These are phyloP conservation scores for Daktulosphaira vitifoliae DNA, from an alignment of 1,140 invertebrate genomes.

Conservation along the genomic window DNA sequence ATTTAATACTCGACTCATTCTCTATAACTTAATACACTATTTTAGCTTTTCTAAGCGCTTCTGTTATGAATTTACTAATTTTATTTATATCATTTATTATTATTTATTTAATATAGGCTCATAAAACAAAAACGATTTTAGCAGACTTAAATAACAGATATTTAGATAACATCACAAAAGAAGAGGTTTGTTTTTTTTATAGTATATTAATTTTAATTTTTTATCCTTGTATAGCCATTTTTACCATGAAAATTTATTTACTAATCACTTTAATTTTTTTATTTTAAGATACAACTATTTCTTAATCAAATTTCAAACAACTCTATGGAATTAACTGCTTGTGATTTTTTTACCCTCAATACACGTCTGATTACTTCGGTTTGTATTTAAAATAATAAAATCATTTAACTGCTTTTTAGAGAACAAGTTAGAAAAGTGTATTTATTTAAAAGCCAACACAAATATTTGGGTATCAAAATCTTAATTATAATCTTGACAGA, in stretches of 20 bases:
- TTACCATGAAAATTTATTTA: background rate
- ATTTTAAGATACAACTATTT: constrained; percentile 2
- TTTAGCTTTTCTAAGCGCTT: too few species aligned
- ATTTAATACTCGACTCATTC: too few species aligned
- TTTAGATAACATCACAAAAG: constrained; percentile 10
- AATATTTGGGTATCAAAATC: too few species aligned
- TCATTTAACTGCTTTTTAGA: too few species aligned
- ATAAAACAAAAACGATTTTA: background rate
- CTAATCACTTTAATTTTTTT: background rate
- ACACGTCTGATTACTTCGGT: constrained; percentile 29
- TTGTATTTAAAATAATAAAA: background rate
- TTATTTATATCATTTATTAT: too few species aligned
- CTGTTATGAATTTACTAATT: too few species aligned
- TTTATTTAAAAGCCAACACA: too few species aligned
- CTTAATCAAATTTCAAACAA: constrained; percentile 13
- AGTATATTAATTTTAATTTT: too few species aligned
- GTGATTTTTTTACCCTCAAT: constrained; percentile 26
- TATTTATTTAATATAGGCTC: constrained; percentile 2
- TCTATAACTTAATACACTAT: too few species aligned
- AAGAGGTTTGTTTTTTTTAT: constrained; percentile 23
- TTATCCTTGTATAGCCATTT: too few species aligned
- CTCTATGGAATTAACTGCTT: constrained; percentile 20
- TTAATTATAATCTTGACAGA: too few species aligned
- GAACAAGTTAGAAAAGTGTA: too few species aligned
- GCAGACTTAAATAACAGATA: constrained; percentile 23